These are phyloP conservation scores for Eumaeus atala DNA, from an alignment of 1,140 invertebrate species.

Conservation along the genomic window DNA sequence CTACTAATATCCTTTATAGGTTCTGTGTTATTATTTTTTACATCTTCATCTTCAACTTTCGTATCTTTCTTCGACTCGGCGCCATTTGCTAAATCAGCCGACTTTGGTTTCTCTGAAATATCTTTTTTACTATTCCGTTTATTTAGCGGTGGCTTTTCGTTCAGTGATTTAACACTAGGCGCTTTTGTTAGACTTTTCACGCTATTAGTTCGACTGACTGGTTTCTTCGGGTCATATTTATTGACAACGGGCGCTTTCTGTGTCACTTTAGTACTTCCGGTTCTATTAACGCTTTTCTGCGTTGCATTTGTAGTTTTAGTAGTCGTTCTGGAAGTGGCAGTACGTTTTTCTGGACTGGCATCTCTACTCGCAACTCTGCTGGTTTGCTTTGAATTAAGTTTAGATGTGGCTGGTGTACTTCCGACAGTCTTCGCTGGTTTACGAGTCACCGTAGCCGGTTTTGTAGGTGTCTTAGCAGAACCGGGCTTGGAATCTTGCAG, in stretches of 20 bases:
- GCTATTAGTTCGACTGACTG: slow-evolving; percentile 64
- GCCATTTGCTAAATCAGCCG: slow-evolving; percentile 23
- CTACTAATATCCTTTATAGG: slow-evolving; percentile 25
- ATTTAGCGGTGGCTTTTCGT: slow-evolving; percentile 59
- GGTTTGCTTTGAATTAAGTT: slow-evolving; percentile 59
- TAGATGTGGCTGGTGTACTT: slow-evolving; percentile 58
- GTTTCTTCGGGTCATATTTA: slow-evolving; percentile 66
- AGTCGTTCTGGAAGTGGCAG: slow-evolving; percentile 31
- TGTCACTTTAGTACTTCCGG: slow-evolving; percentile 40
- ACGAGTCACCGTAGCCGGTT: slow-evolving; percentile 31
- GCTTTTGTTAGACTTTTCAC: slow-evolving; percentile 57
- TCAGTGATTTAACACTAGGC: slow-evolving; percentile 51
- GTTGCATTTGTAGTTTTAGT: slow-evolving; percentile 29
- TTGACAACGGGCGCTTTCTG: slow-evolving; percentile 38
- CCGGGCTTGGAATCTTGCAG: slow-evolving; percentile 44
- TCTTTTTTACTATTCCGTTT: slow-evolving; percentile 60
- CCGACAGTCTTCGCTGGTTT: slow-evolving; percentile 49
- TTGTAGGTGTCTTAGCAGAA: slow-evolving; percentile 42
- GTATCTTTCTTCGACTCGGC: neutral
- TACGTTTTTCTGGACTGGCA: slow-evolving; percentile 58
- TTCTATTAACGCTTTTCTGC: slow-evolving; percentile 44
- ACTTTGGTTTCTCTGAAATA: slow-evolving; percentile 48
- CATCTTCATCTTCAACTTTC: neutral
- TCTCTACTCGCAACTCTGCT: slow-evolving; percentile 61
- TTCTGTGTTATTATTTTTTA: slow-evolving; percentile 8